A percentile compares a stretch with the other conserved stretches of the same genome.
Conservation (phyloP, 2,113 vertebrate genomes). For the Antigone vipio region DNA sequence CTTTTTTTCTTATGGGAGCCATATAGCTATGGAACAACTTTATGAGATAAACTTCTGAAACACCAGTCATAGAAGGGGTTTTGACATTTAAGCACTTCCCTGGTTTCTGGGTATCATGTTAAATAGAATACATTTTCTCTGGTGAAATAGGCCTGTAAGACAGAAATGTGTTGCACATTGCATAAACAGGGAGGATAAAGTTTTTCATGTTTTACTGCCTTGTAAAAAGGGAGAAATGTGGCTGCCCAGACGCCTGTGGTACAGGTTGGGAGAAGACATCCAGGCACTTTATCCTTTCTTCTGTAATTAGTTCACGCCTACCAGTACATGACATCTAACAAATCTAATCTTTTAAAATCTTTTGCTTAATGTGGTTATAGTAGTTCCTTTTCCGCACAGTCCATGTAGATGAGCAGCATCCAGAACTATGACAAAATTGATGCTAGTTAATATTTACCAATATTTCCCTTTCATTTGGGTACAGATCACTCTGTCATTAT, state of each 20-base stretch:
- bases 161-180: background rate
- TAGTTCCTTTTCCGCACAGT: background rate
- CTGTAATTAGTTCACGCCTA: background rate
- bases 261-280: background rate
- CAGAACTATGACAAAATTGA: background rate
- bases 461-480: background rate
- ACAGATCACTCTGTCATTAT: background rate
- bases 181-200: background rate
- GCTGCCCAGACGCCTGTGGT: background rate
- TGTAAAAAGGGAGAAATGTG: background rate
- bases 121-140: background rate
- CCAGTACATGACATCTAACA: background rate
- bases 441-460: background rate
- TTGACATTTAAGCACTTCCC: background rate
- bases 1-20: background rate
- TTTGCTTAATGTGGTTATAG: background rate
- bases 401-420: background rate
- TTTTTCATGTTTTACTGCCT: background rate
- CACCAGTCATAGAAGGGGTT: background rate
- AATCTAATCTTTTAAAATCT: background rate
- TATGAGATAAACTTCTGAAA: conserved; percentile 11
- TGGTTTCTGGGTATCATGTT: background rate
- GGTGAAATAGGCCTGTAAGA: background rate
- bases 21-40: background rate
- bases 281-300: background rate